Evolutionary conservation across 2,797 vertebrate species (phyloP).

Genomic region (Melanogrammus aeglefinus): DNA sequence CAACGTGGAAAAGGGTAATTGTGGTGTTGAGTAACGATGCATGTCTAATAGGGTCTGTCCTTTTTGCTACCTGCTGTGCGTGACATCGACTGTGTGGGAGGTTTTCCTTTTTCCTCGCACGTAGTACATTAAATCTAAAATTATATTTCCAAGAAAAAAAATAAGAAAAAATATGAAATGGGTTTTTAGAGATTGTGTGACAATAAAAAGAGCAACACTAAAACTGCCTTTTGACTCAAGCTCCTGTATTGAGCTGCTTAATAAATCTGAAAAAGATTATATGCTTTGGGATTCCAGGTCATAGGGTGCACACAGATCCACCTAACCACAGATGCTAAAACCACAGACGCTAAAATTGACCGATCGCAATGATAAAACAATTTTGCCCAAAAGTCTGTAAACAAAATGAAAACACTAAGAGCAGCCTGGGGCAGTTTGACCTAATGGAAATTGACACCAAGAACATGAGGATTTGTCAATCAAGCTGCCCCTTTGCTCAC

Average conservation of each 20-base stretch:
- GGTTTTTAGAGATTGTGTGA: background rate
- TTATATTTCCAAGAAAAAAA: background rate
- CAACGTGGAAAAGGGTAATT: background rate
- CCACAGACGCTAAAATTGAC: background rate
- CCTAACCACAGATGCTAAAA: background rate
- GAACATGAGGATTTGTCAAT: background rate
- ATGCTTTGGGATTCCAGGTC: background rate
- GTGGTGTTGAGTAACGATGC: background rate
- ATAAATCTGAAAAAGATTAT: background rate
- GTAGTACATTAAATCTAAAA: background rate
- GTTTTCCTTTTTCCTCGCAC: background rate
- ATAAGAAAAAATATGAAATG: background rate
- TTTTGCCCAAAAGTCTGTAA: background rate
- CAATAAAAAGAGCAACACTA: background rate
- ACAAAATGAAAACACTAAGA: background rate
- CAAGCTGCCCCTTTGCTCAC: background rate
- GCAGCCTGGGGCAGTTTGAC: background rate
- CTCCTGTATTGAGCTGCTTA: background rate
- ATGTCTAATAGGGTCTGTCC: background rate
- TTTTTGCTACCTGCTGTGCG: background rate
- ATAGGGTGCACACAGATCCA: background rate
- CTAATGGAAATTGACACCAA: background rate
- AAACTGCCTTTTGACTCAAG: background rate
- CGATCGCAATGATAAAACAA: background rate
- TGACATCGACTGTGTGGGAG: background rate